Conservation (phyloP, 2,797 vertebrate genomes). For the Platyrinchus mystaceus region DNA sequence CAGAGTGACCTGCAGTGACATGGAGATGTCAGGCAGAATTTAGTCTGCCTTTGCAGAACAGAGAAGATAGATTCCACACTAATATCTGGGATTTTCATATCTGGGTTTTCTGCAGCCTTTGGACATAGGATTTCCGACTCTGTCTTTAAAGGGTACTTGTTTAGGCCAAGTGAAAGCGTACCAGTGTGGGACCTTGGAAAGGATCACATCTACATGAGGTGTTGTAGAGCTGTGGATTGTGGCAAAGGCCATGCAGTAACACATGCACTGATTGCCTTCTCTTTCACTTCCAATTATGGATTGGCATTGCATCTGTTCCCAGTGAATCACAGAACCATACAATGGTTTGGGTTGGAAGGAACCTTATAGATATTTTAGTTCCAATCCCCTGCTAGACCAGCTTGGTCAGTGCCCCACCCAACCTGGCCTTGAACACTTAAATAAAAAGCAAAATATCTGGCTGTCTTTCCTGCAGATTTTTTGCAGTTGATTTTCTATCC, state of each 20-base stretch:
- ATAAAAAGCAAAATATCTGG: neutral
- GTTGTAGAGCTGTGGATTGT: neutral
- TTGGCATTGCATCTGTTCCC: neutral
- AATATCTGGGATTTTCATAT: neutral
- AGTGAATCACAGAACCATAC: neutral
- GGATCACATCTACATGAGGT: neutral
- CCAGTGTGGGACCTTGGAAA: neutral
- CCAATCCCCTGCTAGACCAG: neutral
- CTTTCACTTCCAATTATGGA: neutral
- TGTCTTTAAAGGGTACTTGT: neutral
- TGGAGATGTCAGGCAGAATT: neutral
- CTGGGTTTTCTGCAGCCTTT: neutral
- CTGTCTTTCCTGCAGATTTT: neutral
- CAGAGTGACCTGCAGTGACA: neutral
- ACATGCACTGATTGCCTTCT: rapidly evolving
- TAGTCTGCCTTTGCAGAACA: neutral
- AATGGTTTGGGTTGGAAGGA: neutral
- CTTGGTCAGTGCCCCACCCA: neutral
- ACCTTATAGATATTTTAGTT: neutral
- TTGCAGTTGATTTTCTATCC: neutral
- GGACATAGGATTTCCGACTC: neutral
- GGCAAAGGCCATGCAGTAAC: neutral
- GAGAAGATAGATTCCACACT: neutral
- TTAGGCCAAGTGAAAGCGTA: neutral
- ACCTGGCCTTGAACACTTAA: neutral